These are phyloP conservation scores for Hylyphantes graminicola DNA, from an alignment of 1,140 invertebrate genomes.

Conservation along the genomic window DNA sequence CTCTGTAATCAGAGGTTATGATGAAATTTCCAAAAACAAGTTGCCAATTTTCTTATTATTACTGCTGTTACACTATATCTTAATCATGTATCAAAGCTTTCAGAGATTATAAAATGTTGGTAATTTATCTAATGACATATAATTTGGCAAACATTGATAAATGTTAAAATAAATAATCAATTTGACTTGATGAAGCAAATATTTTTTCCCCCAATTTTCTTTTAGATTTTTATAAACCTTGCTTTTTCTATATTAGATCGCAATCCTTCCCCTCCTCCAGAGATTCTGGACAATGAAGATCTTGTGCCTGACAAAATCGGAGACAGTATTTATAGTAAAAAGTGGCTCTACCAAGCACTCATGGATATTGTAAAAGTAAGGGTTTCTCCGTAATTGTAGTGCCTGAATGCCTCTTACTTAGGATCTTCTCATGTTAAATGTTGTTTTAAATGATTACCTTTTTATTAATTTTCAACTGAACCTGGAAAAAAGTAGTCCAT, in stretches of 20 bases:
- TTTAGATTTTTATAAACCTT: no score
- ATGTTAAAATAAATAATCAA: no score
- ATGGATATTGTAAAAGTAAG: slow-evolving; percentile 46
- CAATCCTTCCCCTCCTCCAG: slow-evolving; percentile 50
- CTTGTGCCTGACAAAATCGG: slow-evolving; percentile 47
- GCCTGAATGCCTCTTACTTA: background rate
- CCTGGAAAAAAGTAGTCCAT: background rate
- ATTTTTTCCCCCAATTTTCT: no score
- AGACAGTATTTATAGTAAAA: slow-evolving; percentile 44
- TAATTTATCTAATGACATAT: no score
- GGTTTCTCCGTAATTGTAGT: background rate
- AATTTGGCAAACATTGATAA: no score
- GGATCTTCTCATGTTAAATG: background rate
- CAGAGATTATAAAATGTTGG: no score
- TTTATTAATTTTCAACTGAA: background rate
- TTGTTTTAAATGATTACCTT: background rate
- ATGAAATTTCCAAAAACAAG: no score
- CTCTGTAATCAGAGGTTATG: no score
- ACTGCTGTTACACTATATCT: no score
- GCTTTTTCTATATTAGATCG: slow-evolving; percentile 29
- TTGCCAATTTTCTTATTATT: no score
- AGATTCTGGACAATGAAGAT: slow-evolving; percentile 27
- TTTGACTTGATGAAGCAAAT: no score
- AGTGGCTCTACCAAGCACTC: slow-evolving; percentile 21
- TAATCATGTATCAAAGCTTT: no score